Percentiles rank a stretch among this genome's conserved stretches.
phyloP scores from a whole-genome alignment of 2,888 invertebrate species.

The Stenoptilia bipunctidactyla region DNA sequence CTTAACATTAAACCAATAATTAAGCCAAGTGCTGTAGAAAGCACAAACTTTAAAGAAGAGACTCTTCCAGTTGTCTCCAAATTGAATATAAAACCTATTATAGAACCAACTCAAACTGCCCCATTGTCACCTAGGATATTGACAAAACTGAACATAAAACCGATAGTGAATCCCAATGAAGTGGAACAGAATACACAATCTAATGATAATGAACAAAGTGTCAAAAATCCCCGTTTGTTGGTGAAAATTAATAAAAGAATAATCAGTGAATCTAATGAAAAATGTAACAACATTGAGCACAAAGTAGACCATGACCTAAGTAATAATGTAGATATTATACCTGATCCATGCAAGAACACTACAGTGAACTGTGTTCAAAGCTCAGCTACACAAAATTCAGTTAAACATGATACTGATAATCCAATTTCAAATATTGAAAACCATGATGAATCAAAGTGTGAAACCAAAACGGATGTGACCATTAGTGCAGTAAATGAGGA shows the following conservation, averaged over 20 bases:
- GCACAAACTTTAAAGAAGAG: slow-evolving; percentile 8
- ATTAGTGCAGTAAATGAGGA: too few relatives aligned
- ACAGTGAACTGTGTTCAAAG: too few relatives aligned
- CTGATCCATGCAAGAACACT: too few relatives aligned
- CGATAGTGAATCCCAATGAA: slow-evolving; percentile 26
- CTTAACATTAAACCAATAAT: slow-evolving; percentile 44
- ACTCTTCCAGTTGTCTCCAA: neutral
- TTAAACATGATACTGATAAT: slow-evolving; percentile 10
- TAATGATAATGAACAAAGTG: neutral
- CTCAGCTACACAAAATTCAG: slow-evolving; percentile 18
- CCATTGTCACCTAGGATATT: slow-evolving; percentile 4
- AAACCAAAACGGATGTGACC: too few relatives aligned
- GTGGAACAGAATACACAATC: slow-evolving; percentile 10
- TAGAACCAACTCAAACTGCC: neutral
- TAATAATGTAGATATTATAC: too few relatives aligned
- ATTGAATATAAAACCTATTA: neutral
- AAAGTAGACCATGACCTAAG: slow-evolving; percentile 3
- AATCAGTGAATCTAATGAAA: slow-evolving; percentile 6
- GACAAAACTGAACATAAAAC: slow-evolving; percentile 48
- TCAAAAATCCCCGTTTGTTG: neutral
- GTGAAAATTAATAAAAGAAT: neutral
- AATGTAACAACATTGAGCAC: slow-evolving; percentile 11
- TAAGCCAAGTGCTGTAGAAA: slow-evolving; percentile 19
- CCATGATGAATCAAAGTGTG: too few relatives aligned
- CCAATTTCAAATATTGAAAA: too few relatives aligned